Conservation (phyloP, 1,140 invertebrate genomes). For the Drosophila equinoxialis region DNA sequence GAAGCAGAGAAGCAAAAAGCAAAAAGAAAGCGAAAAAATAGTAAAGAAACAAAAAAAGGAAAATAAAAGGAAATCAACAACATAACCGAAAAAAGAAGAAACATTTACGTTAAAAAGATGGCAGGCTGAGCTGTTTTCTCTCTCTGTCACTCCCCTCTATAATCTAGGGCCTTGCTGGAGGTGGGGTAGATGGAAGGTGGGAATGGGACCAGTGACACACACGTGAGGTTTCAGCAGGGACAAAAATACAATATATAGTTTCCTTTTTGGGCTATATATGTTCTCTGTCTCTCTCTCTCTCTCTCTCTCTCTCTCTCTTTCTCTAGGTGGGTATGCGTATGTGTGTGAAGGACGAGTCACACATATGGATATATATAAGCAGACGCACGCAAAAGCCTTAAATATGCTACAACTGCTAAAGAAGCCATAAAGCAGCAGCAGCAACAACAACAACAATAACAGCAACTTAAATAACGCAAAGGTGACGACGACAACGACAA, state of each 20-base stretch:
- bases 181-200: neutral
- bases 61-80: conserved; percentile 11
- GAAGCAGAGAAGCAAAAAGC: conserved; percentile 4
- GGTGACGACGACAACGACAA: conserved; percentile 5
- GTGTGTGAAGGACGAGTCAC: conserved; percentile 47
- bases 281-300: too few relatives aligned
- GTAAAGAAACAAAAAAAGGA: neutral
- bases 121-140: conserved; percentile 19
- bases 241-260: conserved; percentile 17
- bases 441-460: conserved; percentile 44
- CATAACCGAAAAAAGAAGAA: conserved; percentile 7
- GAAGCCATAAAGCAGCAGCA: conserved; percentile 70
- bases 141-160: neutral
- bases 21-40: conserved; percentile 10
- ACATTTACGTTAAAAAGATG: conserved; percentile 17
- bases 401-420: conserved; percentile 73
- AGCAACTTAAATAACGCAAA: neutral
- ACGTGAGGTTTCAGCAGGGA: conserved; percentile 19
- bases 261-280: neutral
- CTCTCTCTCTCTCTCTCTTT: too few relatives aligned
- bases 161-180: neutral
- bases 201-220: conserved; percentile 11
- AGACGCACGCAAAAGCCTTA: conserved; percentile 65
- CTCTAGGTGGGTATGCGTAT: neutral
- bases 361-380: conserved; percentile 20